Evolutionary conservation across 1,140 invertebrate species (phyloP), one percentile per base, ranked within the genome.

Genomic region (Anastrepha obliqua): DNA sequence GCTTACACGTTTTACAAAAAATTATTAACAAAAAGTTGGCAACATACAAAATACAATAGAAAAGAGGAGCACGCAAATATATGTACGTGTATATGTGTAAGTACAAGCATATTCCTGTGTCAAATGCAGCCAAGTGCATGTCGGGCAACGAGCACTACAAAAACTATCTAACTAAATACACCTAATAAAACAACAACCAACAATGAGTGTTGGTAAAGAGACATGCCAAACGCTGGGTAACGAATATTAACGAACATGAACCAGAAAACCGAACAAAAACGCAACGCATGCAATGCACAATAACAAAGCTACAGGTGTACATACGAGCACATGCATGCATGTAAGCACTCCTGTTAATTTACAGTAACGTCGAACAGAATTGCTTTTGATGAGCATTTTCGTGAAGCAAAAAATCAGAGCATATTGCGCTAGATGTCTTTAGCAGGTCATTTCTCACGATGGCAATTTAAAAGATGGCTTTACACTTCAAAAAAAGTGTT

Each of bases 101-200:
- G 6, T 8, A 55, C 6, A 55, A 55, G 7, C 42, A 11, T 44
- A 15, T 74, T 74, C 67, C 67, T 74, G 39, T 74, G 67, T 74
- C 42, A 44, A 74, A 70, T 6, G 42, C 42, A 70, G 42, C 67
- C 29, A 70, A 70, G 39, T 67, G 20, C 65, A 67, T 67, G 65
- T 67, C 65, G 39, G 20, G 1, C 62, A 64, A 62, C 13, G 17
- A 62, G 60, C 60, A 29, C 29, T 29, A 29, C 11, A 55, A 55
- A 55, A 55, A 29, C 29, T 29, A 29, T 29, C 29, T 29, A 29
- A 29, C 29, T 64, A 20, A 15, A n/a, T 42, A 42, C 29, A 42
- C 3, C 20, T 13, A 39, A 8, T 42, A 42, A 74, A 74, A 74
- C 42, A 47, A 44, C 15, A 74, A 47, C 15, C 67, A 74, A 11